Base-by-base conservation (phyloP, 2,113 vertebrate genomes). In the Psittacula cyanocephala region DNA sequence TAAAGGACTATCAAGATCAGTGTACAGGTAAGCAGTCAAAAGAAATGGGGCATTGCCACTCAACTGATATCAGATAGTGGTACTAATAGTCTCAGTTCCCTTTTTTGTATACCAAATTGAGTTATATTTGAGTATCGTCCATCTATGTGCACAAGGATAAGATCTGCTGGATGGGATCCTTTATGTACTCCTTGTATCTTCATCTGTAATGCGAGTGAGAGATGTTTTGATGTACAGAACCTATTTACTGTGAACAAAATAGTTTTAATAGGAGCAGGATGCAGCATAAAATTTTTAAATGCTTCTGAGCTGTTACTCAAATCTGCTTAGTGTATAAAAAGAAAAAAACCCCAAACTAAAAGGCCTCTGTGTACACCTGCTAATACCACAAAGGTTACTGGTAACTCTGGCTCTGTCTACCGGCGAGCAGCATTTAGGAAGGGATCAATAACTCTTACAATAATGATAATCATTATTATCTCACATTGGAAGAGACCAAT, bases 1-100 rank as follows among this genome's bases (percentile, higher is more conserved):
- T 94, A 99, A 98, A 97, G 99, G 99, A 49, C 97, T 99, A 67
- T 99, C 99, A 67, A 99, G 97, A 94, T 97, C 98, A 69, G 98
- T 99, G 39, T 99, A 98, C 96, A 98, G 97, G 99, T 99, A 94
- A 97, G 97, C 91, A 39, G 17, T 33, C 29, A 41, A 71, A 76
- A 82, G 46, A 89, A 77, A 31, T 0, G 35, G 7, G 8, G 17
- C 3, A 16, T 31, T 55, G 29, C 50, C 7, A 28, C 11, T 64
- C 11, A 49, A 3, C 15, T 52, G 13, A 15, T 35, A 46, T 44
- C 63, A 55, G 76, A n/a, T 18, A 5, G 22, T 13, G 5, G 3
- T 64, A 33, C 17, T 65, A 7, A 27, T 41, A 5, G 5, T 44
- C 4, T 63, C 41, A 19, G 10, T 53, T 63, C 31, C 6, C 13